Conservation (phyloP, 2,888 invertebrate species). For the Taphrorychus bicolor region DNA sequence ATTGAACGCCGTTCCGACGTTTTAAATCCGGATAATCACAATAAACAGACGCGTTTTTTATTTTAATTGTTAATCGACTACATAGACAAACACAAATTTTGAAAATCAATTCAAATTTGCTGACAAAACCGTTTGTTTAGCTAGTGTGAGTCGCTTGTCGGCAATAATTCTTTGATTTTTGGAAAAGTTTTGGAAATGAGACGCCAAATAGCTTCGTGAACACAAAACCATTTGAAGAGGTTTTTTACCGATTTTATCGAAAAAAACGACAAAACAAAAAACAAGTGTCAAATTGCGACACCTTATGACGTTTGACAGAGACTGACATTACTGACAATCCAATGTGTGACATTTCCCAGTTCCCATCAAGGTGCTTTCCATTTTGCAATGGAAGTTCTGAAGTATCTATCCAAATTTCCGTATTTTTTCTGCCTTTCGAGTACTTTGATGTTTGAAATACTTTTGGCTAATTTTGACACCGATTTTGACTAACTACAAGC, state of each 20-base stretch:
- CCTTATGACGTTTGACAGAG: no score
- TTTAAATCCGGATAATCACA: constrained; percentile 29
- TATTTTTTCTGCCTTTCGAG: no score
- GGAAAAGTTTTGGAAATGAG: constrained; percentile 50
- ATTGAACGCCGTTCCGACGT: constrained; percentile 49
- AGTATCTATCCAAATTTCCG: no score
- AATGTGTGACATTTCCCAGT: no score
- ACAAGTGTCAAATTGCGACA: no score
- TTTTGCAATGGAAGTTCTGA: no score
- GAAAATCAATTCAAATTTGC: constrained; percentile 23
- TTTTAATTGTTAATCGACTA: constrained; percentile 35
- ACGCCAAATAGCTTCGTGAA: constrained; percentile 45
- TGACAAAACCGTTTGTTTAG: constrained; percentile 25
- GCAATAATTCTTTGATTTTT: constrained; percentile 44
- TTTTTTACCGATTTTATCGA: constrained; percentile 34
- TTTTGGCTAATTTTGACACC: no score
- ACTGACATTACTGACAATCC: background rate
- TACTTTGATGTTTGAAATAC: no score
- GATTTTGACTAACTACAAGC: no score
- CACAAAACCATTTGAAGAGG: constrained; percentile 40
- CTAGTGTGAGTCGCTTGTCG: background rate
- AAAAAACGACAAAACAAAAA: constrained; percentile 29
- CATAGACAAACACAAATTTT: constrained; percentile 8
- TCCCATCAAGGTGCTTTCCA: no score
- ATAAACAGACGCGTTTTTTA: constrained; percentile 37